A percentile compares a stretch with the other conserved stretches of the same genome.
Evolutionary conservation across 2,113 vertebrate species (phyloP).

Genomic region (Mirza zaza): DNA sequence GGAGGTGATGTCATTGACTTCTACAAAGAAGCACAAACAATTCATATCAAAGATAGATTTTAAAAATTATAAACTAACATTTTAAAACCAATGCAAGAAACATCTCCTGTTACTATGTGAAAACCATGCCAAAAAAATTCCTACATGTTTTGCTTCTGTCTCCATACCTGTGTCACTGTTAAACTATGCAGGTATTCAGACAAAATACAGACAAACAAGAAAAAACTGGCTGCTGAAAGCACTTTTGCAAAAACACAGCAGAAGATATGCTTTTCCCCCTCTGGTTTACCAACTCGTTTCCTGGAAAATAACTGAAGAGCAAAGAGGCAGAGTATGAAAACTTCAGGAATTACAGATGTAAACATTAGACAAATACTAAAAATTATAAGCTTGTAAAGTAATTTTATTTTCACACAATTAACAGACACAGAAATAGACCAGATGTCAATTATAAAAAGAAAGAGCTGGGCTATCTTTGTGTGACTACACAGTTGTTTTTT

Average conservation of each 20-base stretch:
- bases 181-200: not conserved
- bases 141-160: rapidly evolving
- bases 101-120: not conserved
- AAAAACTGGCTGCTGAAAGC: not conserved
- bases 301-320: not conserved
- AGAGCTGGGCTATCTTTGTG: not conserved
- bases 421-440: not conserved
- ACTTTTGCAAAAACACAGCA: not conserved
- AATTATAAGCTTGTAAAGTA: not conserved
- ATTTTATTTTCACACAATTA: not conserved
- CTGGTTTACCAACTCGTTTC: not conserved
- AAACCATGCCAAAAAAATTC: not conserved
- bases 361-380: not conserved
- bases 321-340: not conserved
- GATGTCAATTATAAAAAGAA: not conserved
- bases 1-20: not conserved
- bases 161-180: not conserved
- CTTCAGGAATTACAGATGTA: not conserved
- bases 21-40: not conserved
- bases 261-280: too few species aligned
- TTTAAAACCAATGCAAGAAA: not conserved
- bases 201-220: not conserved
- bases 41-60: not conserved
- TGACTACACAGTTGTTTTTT: not conserved
- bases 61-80: not conserved